phyloP scores from a whole-genome alignment of 2,113 vertebrate species.

The Oryzias woworae region DNA sequence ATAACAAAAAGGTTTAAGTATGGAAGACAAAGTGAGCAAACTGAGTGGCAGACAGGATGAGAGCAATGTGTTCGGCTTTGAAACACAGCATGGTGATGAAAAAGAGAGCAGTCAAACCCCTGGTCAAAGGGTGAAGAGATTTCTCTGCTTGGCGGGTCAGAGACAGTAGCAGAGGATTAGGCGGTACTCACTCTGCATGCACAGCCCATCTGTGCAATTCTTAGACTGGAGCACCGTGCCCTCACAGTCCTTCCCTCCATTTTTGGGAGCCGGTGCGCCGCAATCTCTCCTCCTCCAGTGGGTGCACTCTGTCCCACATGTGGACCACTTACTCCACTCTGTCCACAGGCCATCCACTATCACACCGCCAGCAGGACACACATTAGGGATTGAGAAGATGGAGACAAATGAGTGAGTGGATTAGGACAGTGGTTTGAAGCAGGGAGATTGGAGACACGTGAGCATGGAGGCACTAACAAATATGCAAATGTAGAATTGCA shows the following conservation, averaged over 20 bases:
- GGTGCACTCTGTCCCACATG: constrained; percentile 96
- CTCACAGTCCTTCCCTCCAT: constrained; percentile 96
- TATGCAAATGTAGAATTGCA: constrained; percentile 47
- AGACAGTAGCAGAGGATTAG: constrained; percentile 60
- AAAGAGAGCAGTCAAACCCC: constrained; percentile 46
- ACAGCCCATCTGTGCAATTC: constrained; percentile 97
- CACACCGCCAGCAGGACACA: constrained; percentile 64
- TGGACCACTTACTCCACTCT: constrained; percentile 98
- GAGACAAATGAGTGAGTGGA: constrained; percentile 27
- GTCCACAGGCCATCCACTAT: constrained; percentile 97
- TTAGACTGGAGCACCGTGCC: constrained; percentile 94
- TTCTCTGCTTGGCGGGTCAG: constrained; percentile 52
- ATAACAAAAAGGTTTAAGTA: constrained; percentile 27
- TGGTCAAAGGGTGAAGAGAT: constrained; percentile 48
- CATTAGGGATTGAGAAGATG: constrained; percentile 30
- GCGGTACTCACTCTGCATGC: constrained; percentile 95
- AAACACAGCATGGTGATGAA: constrained; percentile 56
- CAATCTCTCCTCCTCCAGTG: constrained; percentile 97
- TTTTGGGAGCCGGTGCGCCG: constrained; percentile 88
- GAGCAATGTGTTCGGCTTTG: constrained; percentile 39
- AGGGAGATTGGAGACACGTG: constrained; percentile 24
- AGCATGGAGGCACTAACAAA: constrained; percentile 46
- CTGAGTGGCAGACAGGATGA: constrained; percentile 39
- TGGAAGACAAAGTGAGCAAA: constrained; percentile 38
- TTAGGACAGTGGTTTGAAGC: constrained; percentile 13